A percentile compares a stretch with the other conserved stretches of the same genome.
Conservation (phyloP, 2,888 invertebrate species). For the Ceramica pisi region DNA sequence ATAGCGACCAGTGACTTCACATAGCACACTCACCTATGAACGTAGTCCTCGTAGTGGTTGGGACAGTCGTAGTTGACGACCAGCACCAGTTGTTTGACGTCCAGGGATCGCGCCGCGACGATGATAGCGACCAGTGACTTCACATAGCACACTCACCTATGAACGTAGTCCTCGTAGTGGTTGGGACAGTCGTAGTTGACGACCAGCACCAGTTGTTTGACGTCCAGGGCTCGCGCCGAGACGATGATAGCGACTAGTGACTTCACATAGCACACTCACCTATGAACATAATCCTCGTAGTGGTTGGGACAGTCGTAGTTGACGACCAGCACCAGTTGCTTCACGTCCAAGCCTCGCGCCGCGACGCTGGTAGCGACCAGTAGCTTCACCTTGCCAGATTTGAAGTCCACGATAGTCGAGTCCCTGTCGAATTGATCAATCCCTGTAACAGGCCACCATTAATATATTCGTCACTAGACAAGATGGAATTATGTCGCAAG, state of each 20-base stretch:
- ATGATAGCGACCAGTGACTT: slow-evolving; percentile 99
- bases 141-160: slow-evolving; percentile 80
- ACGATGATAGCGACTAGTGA: too few relatives aligned
- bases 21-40: slow-evolving; percentile 92
- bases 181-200: too few relatives aligned
- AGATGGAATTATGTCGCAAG: slow-evolving; percentile 53
- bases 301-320: slow-evolving; percentile 99
- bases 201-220: too few relatives aligned
- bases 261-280: slow-evolving; percentile 75
- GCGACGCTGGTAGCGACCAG: slow-evolving; percentile 99
- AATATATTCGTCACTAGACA: slow-evolving; percentile 81
- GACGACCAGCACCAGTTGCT: slow-evolving; percentile 98
- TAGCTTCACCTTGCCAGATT: slow-evolving; percentile 97
- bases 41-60: slow-evolving; percentile 99
- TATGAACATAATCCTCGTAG: slow-evolving; percentile 99
- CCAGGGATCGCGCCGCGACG: slow-evolving; percentile 85
- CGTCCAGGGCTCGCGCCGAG: too few relatives aligned
- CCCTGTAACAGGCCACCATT: slow-evolving; percentile 91
- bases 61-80: slow-evolving; percentile 99
- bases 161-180: too few relatives aligned
- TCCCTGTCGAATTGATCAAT: slow-evolving; percentile 99
- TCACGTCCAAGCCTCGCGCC: slow-evolving; percentile 99
- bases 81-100: background rate
- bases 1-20: too few relatives aligned
- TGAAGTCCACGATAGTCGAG: slow-evolving; percentile 99